phyloP scores from a whole-genome alignment of 2,888 invertebrate genomes.

The Pachliopta kotzebuea region DNA sequence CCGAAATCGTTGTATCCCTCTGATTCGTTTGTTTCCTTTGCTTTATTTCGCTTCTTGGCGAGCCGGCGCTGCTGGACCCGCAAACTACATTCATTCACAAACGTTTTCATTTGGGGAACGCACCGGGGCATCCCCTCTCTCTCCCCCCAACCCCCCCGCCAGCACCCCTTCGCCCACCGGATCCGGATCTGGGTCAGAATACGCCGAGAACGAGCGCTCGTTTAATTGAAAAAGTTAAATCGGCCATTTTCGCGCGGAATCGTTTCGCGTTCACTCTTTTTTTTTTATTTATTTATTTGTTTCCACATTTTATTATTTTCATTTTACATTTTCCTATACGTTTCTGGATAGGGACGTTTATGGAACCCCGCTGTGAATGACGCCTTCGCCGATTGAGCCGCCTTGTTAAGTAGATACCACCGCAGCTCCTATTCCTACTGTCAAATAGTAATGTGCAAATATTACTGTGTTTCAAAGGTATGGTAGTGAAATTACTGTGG shows the following conservation, averaged over 20 bases:
- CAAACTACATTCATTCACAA: conserved; percentile 46
- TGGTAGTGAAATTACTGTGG: too few species aligned
- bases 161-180: conserved; percentile 34
- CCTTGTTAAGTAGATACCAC: too few species aligned
- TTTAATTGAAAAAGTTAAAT: conserved; percentile 76
- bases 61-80: conserved; percentile 44
- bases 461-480: too few species aligned
- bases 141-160: too few species aligned
- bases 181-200: conserved; percentile 54
- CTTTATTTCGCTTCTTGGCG: conserved; percentile 36
- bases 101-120: conserved; percentile 58
- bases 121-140: too few species aligned
- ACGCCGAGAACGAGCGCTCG: conserved; percentile 52
- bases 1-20: too few species aligned
- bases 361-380: conserved; percentile 29
- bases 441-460: too few species aligned
- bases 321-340: conserved; percentile 32
- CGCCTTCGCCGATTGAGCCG: conserved; percentile 26
- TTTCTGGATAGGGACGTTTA: conserved; percentile 38
- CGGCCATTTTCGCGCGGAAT: conserved; percentile 61
- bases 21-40: conserved; percentile 5
- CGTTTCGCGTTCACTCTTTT: conserved; percentile 45
- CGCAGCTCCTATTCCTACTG: too few species aligned
- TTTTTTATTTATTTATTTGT: conserved; percentile 32
- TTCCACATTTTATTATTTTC: conserved; percentile 23